Conservation (phyloP, 1,140 invertebrate species). For the Caenorhabditis tropicalis region DNA sequence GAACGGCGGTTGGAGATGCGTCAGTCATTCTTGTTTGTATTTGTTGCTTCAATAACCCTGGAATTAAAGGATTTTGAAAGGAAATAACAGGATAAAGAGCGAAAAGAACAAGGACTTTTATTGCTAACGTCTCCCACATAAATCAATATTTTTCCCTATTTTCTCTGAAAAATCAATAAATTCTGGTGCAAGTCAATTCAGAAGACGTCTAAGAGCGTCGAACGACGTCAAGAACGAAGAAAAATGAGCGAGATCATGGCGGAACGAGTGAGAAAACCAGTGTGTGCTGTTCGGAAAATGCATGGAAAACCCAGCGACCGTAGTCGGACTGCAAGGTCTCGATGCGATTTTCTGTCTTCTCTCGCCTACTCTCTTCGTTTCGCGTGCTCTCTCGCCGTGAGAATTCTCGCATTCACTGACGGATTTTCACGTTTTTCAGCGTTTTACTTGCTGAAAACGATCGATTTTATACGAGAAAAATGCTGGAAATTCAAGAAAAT, state of each 20-base stretch:
- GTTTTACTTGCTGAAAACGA: neutral
- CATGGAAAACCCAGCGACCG: neutral
- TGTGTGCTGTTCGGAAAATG: slow-evolving; percentile 6
- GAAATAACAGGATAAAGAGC: neutral
- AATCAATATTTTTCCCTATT: neutral
- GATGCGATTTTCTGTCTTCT: neutral
- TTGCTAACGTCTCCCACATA: neutral
- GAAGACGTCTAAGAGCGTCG: neutral
- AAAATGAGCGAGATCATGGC: neutral
- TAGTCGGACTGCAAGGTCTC: slow-evolving; percentile 17
- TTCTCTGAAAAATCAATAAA: neutral
- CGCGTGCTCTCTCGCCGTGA: neutral
- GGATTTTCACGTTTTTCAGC: neutral
- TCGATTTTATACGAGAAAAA: too few species aligned
- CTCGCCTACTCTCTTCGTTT: neutral
- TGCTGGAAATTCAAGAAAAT: too few species aligned
- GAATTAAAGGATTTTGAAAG: neutral
- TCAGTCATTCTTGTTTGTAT: slow-evolving; percentile 22
- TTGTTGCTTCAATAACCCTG: slow-evolving; percentile 23
- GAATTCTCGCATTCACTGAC: neutral
- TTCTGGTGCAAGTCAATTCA: neutral
- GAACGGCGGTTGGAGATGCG: slow-evolving; percentile 30
- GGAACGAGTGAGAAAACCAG: neutral
- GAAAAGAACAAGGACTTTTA: neutral
- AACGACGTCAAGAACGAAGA: neutral